Conservation (phyloP, 2,113 vertebrate genomes). For the Eudorcas thomsonii region DNA sequence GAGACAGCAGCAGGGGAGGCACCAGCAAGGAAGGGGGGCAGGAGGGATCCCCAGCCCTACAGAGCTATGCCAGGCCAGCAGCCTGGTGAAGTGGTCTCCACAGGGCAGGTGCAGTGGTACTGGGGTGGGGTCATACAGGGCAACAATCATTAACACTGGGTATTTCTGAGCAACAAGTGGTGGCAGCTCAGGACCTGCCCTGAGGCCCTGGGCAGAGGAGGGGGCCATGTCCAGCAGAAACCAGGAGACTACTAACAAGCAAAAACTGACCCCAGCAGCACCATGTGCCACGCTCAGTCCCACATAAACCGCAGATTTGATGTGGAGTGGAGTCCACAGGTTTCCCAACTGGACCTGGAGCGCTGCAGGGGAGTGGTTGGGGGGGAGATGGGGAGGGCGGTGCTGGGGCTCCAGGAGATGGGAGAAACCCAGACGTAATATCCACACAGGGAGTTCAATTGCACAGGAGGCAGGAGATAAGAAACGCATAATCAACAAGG, state of each 20-base stretch:
- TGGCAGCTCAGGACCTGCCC: background rate
- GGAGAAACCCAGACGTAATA: accelerated
- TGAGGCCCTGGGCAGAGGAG: background rate
- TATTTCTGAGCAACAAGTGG: background rate
- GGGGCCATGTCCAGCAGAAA: background rate
- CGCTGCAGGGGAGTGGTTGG: accelerated
- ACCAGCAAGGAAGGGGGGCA: accelerated
- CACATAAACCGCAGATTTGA: background rate
- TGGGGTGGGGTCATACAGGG: accelerated
- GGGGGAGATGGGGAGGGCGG: accelerated
- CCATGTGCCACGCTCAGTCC: accelerated
- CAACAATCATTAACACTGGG: accelerated
- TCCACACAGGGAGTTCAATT: background rate
- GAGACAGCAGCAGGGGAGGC: background rate
- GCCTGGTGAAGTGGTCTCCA: too few species aligned
- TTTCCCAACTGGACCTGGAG: background rate
- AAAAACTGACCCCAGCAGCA: too few species aligned
- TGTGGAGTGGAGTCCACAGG: background rate
- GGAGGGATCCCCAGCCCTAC: background rate
- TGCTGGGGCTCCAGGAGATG: background rate
- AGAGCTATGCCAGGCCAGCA: background rate
- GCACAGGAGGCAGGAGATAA: accelerated
- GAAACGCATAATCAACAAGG: accelerated
- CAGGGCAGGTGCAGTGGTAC: too few species aligned
- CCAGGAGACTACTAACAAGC: accelerated